Percentiles rank a stretch among this genome's conserved stretches.
phyloP scores from a whole-genome alignment of 2,113 vertebrate species.

The Macrotis lagotis region DNA sequence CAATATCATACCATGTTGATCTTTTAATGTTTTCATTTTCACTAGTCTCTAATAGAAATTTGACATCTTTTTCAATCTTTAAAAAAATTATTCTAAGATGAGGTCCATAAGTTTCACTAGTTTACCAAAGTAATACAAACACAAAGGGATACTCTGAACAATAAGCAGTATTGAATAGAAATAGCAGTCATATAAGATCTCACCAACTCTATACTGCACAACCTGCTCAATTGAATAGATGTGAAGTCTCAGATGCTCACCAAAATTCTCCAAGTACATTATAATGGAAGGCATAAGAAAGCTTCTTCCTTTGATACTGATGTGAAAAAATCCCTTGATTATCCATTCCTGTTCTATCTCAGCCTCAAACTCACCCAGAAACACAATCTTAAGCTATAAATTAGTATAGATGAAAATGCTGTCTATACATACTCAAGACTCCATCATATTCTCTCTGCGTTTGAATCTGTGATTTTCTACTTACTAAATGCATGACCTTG shows the following conservation, averaged over 20 bases:
- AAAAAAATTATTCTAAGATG: background rate
- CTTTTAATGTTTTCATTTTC: background rate
- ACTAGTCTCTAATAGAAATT: background rate
- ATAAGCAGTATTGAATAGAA: background rate
- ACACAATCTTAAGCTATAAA: background rate
- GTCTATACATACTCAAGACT: background rate
- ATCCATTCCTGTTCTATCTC: background rate
- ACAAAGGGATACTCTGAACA: background rate
- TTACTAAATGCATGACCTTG: background rate
- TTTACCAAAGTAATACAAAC: background rate
- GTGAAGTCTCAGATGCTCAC: background rate
- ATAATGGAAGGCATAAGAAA: background rate
- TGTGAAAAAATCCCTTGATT: background rate
- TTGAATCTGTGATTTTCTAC: background rate
- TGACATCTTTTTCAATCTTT: background rate
- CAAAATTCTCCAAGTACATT: background rate
- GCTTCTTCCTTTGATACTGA: background rate
- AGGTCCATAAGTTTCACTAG: background rate
- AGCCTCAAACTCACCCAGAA: background rate
- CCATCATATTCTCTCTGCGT: background rate
- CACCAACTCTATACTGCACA: background rate
- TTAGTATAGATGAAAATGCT: background rate
- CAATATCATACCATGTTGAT: background rate
- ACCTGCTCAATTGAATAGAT: background rate
- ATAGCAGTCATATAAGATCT: background rate